Conservation (phyloP, 2,797 vertebrate genomes). For the Danio albolineatus region DNA sequence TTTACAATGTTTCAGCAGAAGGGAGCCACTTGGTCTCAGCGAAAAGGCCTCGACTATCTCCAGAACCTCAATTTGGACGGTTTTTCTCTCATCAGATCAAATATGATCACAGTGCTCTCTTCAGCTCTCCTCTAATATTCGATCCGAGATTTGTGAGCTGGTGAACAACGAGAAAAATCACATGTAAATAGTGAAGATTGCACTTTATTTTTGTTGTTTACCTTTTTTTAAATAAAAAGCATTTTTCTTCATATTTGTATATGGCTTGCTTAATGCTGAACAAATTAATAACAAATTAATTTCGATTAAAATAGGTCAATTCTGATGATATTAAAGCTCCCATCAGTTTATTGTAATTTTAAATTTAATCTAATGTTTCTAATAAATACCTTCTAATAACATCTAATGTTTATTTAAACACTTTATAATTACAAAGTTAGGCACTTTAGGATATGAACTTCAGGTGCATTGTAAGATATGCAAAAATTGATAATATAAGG, state of each 20-base stretch:
- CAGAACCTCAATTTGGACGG: slow-evolving; percentile 9
- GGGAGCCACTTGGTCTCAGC: not conserved
- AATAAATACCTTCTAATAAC: no score
- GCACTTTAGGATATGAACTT: no score
- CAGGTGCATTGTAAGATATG: no score
- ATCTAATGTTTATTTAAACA: no score
- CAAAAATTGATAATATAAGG: no score
- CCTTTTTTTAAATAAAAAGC: not conserved
- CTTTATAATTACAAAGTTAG: no score
- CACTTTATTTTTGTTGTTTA: slow-evolving; percentile 41
- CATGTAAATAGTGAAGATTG: slow-evolving; percentile 2
- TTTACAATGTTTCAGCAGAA: not conserved
- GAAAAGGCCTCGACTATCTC: not conserved
- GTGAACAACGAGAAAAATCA: slow-evolving; percentile 11
- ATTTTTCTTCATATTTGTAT: not conserved
- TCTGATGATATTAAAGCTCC: no score
- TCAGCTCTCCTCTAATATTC: not conserved
- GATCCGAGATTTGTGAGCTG: not conserved
- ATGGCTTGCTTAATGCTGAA: not conserved
- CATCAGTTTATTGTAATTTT: no score
- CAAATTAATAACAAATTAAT: no score
- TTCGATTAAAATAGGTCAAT: no score
- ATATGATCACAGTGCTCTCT: not conserved
- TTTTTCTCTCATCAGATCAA: not conserved
- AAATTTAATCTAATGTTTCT: no score